These are phyloP conservation scores for Eupithecia inturbata DNA, from an alignment of 2,888 invertebrate species.

Conservation along the genomic window DNA sequence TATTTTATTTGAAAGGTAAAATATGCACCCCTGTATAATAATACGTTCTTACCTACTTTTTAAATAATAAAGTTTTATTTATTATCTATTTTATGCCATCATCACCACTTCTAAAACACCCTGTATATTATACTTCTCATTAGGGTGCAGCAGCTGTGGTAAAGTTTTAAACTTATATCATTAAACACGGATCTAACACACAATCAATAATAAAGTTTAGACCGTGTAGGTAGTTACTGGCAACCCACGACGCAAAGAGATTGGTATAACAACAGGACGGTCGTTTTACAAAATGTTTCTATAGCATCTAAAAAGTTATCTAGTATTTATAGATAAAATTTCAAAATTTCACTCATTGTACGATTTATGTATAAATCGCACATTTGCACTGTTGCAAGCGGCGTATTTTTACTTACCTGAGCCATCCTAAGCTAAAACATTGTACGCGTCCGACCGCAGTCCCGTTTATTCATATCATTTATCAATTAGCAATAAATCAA, in stretches of 20 bases:
- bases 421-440: too few relatives aligned
- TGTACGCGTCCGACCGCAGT: too few relatives aligned
- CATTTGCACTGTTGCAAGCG: too few relatives aligned
- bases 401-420: too few relatives aligned
- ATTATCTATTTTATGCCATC: background rate
- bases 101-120: background rate
- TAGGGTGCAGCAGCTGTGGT: conserved; percentile 28
- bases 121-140: conserved; percentile 29
- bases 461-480: too few relatives aligned
- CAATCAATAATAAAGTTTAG: conserved; percentile 50
- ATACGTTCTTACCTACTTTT: background rate
- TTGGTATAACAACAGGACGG: background rate
- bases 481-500: too few relatives aligned
- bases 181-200: conserved; percentile 37
- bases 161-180: conserved; percentile 45
- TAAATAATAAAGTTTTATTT: background rate
- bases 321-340: background rate
- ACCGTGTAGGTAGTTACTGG: conserved; percentile 15
- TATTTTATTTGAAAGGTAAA: too few relatives aligned
- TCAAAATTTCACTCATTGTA: too few relatives aligned
- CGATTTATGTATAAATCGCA: too few relatives aligned
- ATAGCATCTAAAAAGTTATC: background rate
- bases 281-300: background rate
- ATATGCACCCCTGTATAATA: too few relatives aligned
- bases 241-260: background rate